Percentiles rank a stretch among this genome's conserved stretches.
Evolutionary conservation across 2,888 invertebrate genomes (phyloP).

Genomic region (Argyra leucocephala): DNA sequence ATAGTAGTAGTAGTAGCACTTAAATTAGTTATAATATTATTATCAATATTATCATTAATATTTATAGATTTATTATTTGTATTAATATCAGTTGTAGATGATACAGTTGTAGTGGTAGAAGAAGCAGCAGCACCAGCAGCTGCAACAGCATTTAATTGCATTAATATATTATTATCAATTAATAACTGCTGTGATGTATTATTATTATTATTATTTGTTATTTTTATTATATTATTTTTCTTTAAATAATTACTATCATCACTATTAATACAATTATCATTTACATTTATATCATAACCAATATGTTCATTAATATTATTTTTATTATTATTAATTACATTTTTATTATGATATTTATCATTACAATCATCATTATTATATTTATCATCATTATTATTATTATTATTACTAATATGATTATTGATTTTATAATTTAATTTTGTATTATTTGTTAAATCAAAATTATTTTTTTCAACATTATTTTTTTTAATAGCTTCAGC

Average conservation of each 20-base stretch:
- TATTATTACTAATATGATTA: not conserved
- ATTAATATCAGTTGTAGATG: no score
- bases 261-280: slow-evolving; percentile 18
- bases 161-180: slow-evolving; percentile 29
- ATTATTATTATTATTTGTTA: not conserved
- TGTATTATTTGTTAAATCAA: not conserved
- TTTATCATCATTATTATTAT: slow-evolving; percentile 2
- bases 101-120: not conserved
- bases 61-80: no score
- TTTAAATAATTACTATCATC: slow-evolving; percentile 24
- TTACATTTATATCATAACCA: slow-evolving; percentile 26
- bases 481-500: slow-evolving; percentile 24
- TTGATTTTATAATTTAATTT: not conserved
- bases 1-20: not conserved
- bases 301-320: slow-evolving; percentile 17
- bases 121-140: not conserved
- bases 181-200: slow-evolving; percentile 19
- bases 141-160: slow-evolving; percentile 27
- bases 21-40: no score
- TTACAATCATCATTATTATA: not conserved
- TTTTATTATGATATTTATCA: not conserved
- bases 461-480: slow-evolving; percentile 19
- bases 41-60: not conserved
- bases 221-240: slow-evolving; percentile 18
- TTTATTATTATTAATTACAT: slow-evolving; percentile 5